Evolutionary conservation across 2,113 vertebrate genomes (phyloP), one percentile per base, ranked within the genome.

Genomic region (Pogonocichla stellata): DNA sequence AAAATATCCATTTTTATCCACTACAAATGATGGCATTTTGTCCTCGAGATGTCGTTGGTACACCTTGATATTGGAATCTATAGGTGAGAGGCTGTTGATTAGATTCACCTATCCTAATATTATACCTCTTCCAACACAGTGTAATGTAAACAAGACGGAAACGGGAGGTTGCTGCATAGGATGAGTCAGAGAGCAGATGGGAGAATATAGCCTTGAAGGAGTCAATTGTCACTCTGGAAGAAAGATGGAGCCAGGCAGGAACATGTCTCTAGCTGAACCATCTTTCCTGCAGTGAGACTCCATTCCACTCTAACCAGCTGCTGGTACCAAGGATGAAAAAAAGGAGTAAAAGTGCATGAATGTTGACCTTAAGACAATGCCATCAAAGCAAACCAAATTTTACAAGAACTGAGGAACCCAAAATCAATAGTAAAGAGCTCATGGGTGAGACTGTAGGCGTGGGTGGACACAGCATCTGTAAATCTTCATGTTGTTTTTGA

Each of bases 361-460:
- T 79, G 90, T 40, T 72, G 69, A 87, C 77, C 80, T 95, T 48
- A 71, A 50, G 16, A 56, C 23, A 86, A 66, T 38, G 29, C 10
- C 29, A 54, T 74, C 48, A 84, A 81, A 95, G 31, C 19, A 87
- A 94, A 87, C 14, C 2, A 2, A 60, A 69, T 91, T 91, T 86
- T 25, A 58, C 22, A 60, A 58, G 92, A 91, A 31, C 7, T 28
- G 33, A 89, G 43, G 34, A 64, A 29, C 26, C 26, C 19, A 48
- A 85, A 94, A 94, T 85, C 87, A 79, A 72, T 57, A 61, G 31
- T 61, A 69, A 87, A 90, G 80, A 72, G 48, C 19, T 79, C 40
- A 72, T 12, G 24, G 33, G 12, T 72, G 25, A 57, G 54, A n/a
- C 29, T 56, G 51, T 38, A 17, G 9, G 7, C 23, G 2, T 20